phyloP scores from a whole-genome alignment of 2,797 vertebrate genomes.

The Pipistrellus pipistrellus region DNA sequence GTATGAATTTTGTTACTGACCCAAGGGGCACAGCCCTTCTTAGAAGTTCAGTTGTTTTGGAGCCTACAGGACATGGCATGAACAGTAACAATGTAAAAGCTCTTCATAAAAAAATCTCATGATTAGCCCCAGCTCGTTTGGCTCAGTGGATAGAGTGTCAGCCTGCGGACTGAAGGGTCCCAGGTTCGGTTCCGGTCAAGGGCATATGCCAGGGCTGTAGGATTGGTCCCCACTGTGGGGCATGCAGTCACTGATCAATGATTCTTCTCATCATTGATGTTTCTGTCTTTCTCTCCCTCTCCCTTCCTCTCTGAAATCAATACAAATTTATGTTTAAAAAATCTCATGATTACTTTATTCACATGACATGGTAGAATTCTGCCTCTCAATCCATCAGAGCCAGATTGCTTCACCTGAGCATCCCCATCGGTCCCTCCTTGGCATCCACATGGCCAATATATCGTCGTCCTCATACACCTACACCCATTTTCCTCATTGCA shows the following conservation, averaged over 20 bases:
- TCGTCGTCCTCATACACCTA: background rate
- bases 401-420: background rate
- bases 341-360: background rate
- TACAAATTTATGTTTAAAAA: background rate
- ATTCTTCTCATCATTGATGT: too few species aligned
- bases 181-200: too few species aligned
- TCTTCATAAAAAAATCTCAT: background rate
- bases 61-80: background rate
- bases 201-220: too few species aligned
- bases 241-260: too few species aligned
- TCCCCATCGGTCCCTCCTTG: background rate
- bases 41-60: background rate
- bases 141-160: too few species aligned
- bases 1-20: background rate
- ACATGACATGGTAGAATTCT: background rate
- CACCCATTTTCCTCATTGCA: background rate
- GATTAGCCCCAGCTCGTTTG: too few species aligned
- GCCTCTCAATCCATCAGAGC: background rate
- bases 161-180: too few species aligned
- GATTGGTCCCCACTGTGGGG: too few species aligned
- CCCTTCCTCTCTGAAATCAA: too few species aligned
- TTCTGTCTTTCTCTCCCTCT: too few species aligned
- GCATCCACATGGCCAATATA: background rate
- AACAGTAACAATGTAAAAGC: background rate
- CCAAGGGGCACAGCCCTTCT: background rate